Percentiles rank a stretch among this genome's conserved stretches.
phyloP scores from a whole-genome alignment of 2,113 vertebrate species.

The Eublepharis macularius region DNA sequence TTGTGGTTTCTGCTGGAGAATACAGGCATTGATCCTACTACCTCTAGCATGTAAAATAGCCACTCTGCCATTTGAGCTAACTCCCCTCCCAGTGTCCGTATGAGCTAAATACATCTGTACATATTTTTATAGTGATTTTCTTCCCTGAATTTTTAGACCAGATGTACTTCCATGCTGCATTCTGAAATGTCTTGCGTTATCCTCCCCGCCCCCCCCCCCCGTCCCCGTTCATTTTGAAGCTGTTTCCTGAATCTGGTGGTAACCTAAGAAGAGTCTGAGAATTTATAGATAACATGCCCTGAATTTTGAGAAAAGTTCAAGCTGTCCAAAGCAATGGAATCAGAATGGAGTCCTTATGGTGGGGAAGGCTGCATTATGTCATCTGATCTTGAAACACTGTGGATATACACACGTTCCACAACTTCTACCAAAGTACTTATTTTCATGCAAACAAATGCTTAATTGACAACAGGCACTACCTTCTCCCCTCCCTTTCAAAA shows the following conservation, averaged over 20 bases:
- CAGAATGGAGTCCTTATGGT: not conserved
- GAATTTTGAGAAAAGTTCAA: too few species aligned
- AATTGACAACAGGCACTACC: not conserved
- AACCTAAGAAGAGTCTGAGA: not conserved
- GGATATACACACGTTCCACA: too few species aligned
- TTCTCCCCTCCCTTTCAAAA: not conserved
- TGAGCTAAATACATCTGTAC: not conserved
- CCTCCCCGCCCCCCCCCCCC: too few species aligned
- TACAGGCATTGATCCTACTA: not conserved
- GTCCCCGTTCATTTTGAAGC: too few species aligned
- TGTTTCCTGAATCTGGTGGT: not conserved
- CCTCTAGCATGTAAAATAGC: not conserved
- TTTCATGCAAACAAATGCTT: not conserved
- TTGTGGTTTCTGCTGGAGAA: not conserved
- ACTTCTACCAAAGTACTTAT: too few species aligned
- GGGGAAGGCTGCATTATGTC: not conserved
- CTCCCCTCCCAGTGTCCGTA: not conserved
- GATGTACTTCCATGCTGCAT: not conserved
- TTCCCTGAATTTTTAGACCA: not conserved
- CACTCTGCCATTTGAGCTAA: not conserved
- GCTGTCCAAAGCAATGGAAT: not conserved
- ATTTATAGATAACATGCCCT: not conserved
- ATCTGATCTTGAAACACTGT: not conserved
- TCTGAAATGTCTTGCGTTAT: not conserved
- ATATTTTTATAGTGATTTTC: not conserved